phyloP scores from a whole-genome alignment of 2,888 invertebrate genomes.

The Pinctada fucata region DNA sequence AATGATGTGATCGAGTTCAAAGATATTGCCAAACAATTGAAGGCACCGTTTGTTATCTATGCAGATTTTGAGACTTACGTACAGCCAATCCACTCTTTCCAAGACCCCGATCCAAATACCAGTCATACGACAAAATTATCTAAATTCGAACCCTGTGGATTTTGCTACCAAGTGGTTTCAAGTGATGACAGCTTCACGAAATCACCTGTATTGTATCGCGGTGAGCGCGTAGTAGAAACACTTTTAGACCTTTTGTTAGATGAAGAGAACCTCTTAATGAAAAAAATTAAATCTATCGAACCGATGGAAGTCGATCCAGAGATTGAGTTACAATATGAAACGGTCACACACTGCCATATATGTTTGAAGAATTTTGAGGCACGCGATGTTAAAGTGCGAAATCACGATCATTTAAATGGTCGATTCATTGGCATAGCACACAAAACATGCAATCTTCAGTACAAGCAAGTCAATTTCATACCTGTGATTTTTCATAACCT shows the following conservation, averaged over 20 bases:
- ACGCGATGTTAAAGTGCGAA: constrained; percentile 20
- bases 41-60: neutral
- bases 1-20: constrained; percentile 42
- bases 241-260: constrained; percentile 35
- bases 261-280: constrained; percentile 36
- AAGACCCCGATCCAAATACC: constrained; percentile 7
- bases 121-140: constrained; percentile 16
- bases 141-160: constrained; percentile 32
- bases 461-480: constrained; percentile 25
- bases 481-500: constrained; percentile 35
- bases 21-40: constrained; percentile 35
- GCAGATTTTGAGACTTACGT: constrained; percentile 36
- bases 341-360: constrained; percentile 27
- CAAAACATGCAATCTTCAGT: constrained; percentile 27
- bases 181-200: constrained; percentile 35
- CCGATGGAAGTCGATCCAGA: constrained; percentile 29
- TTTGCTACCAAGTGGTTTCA: constrained; percentile 40
- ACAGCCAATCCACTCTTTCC: constrained; percentile 13
- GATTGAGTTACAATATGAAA: constrained; percentile 12
- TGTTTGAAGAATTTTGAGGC: constrained; percentile 25
- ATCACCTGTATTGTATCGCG: constrained; percentile 36
- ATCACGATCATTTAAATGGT: constrained; percentile 28
- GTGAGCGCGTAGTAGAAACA: constrained; percentile 24
- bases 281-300: constrained; percentile 28
- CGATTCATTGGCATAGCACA: constrained; percentile 22